Conservation (phyloP, 2,797 vertebrate genomes). For the Coregonus ussuriensis region DNA sequence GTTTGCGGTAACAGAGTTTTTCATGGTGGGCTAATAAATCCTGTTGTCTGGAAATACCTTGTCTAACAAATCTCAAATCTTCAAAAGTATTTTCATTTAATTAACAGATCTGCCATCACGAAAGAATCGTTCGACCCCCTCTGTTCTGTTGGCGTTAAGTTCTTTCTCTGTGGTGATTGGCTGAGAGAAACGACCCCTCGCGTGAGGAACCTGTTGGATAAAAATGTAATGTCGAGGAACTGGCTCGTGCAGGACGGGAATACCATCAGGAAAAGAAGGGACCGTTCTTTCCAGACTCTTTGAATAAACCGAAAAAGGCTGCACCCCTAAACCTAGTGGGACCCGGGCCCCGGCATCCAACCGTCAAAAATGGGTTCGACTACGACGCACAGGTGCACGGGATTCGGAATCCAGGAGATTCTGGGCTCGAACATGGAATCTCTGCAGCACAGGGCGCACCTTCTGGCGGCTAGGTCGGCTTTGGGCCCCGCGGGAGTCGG, state of each 20-base stretch:
- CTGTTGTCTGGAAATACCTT: neutral
- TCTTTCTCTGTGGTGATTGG: slow-evolving; percentile 87
- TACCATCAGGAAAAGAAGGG: slow-evolving; percentile 85
- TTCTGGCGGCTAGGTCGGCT: slow-evolving; percentile 86
- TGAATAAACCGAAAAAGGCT: slow-evolving; percentile 77
- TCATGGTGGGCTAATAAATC: neutral
- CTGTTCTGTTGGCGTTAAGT: neutral
- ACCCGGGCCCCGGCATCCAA: slow-evolving; percentile 54
- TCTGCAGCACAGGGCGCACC: slow-evolving; percentile 84
- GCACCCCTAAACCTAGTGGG: slow-evolving; percentile 56
- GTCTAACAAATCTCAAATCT: neutral
- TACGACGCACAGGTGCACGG: slow-evolving; percentile 84
- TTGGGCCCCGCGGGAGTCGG: slow-evolving; percentile 86
- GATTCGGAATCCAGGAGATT: slow-evolving; percentile 97
- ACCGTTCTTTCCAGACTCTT: slow-evolving; percentile 81
- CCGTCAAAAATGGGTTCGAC: slow-evolving; percentile 70
- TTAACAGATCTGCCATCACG: neutral
- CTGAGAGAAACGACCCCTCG: slow-evolving; percentile 84
- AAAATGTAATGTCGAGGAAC: slow-evolving; percentile 77
- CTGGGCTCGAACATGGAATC: slow-evolving; percentile 93
- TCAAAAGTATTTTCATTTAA: neutral
- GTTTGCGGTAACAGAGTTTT: neutral
- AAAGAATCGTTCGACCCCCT: slow-evolving; percentile 30
- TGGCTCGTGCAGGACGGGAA: slow-evolving; percentile 50
- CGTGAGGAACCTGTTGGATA: slow-evolving; percentile 86